Evolutionary conservation across 2,888 invertebrate genomes (phyloP).

Genomic region (Prosapia bicincta): DNA sequence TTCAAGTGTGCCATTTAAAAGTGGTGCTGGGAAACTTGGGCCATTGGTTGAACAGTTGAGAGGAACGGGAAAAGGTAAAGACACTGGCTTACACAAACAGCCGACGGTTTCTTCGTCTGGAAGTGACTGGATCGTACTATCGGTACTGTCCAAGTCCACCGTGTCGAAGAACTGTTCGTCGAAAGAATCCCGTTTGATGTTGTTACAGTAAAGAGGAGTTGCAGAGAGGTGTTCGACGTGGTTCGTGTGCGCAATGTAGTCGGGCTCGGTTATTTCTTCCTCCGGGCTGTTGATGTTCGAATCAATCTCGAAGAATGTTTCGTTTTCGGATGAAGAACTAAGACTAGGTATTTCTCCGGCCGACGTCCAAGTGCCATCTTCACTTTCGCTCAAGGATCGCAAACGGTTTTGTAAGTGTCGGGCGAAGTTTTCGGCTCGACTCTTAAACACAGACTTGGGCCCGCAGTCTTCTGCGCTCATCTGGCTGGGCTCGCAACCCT

Average conservation of each 20-base stretch:
- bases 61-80: neutral
- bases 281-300: slow-evolving; percentile 21
- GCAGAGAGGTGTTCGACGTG: neutral
- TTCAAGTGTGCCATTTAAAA: neutral
- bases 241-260: slow-evolving; percentile 11
- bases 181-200: neutral
- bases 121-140: neutral
- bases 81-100: neutral
- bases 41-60: too few relatives aligned
- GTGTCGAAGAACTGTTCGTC: slow-evolving; percentile 16
- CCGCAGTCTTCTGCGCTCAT: slow-evolving; percentile 25
- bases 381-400: slow-evolving; percentile 15
- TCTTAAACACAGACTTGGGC: slow-evolving; percentile 13
- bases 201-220: neutral
- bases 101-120: neutral
- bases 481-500: slow-evolving; percentile 4
- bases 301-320: slow-evolving; percentile 24
- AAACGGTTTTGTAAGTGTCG: slow-evolving; percentile 22
- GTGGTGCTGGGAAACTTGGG: too few relatives aligned
- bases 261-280: slow-evolving; percentile 24
- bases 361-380: slow-evolving; percentile 13
- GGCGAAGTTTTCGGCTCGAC: slow-evolving; percentile 24
- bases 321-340: slow-evolving; percentile 17
- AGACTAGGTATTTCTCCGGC: neutral
- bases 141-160: neutral